phyloP scores from a whole-genome alignment of 2,113 vertebrate genomes.

The Oxygymnocypris stewartii region DNA sequence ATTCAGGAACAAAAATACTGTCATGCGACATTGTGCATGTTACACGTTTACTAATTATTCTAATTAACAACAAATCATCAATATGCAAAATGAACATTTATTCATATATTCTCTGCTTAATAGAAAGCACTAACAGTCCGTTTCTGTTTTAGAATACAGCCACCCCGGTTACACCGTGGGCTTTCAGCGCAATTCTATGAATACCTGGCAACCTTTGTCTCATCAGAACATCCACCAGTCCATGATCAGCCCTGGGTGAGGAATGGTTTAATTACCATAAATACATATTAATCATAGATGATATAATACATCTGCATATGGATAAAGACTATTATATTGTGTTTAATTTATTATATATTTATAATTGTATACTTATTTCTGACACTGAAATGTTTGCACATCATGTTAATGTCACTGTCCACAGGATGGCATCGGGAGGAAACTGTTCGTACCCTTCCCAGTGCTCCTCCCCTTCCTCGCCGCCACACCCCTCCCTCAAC shows the following conservation, averaged over 20 bases:
- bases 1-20: not conserved
- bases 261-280: conserved; percentile 37
- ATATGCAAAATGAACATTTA: not conserved
- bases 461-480: conserved; percentile 63
- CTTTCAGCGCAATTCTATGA: conserved; percentile 75
- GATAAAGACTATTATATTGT: too few species aligned
- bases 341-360: not conserved
- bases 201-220: conserved; percentile 75
- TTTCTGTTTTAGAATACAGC: conserved; percentile 75
- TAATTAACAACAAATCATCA: not conserved
- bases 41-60: not conserved
- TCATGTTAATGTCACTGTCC: conserved; percentile 43
- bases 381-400: not conserved
- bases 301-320: not conserved
- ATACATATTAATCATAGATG: not conserved
- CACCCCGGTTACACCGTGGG: conserved; percentile 71
- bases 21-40: not conserved
- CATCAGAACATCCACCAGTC: conserved; percentile 68
- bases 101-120: not conserved
- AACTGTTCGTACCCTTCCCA: conserved; percentile 70
- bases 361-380: not conserved
- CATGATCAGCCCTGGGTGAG: conserved; percentile 72
- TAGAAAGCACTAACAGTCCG: not conserved
- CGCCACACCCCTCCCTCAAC: conserved; percentile 70
- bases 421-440: conserved; percentile 73